Base-by-base conservation (phyloP, 2,113 vertebrate genomes). In the Thymallus thymallus region DNA sequence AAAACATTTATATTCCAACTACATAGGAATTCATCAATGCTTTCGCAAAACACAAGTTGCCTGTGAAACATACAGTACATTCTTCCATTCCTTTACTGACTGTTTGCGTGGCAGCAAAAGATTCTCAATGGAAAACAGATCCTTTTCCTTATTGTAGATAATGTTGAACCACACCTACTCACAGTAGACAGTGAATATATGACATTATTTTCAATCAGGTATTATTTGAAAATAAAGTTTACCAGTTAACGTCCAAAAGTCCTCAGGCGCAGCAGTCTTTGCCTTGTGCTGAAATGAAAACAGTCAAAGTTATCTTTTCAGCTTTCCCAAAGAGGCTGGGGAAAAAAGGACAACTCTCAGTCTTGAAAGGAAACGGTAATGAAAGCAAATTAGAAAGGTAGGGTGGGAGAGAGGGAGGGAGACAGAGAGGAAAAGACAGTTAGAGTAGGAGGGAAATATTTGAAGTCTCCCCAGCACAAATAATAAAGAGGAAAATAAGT, bases 381-480 rank as follows among this genome's bases (percentile, higher is more conserved):
- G 20, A 20, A 66, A 66, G 30, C 16, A 13, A 66, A 20, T 30
- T 29, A 65, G 29, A 65, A 14, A 32, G 63, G 29, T 16, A 30
- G 29, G 24, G 63, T 6, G 63, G 26, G 62, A 1, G 60, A 6
- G 60, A 14, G 14, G 0, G 62, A 29, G 26, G 10, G 63, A 32
- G 63, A 10, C 16, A n/a, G 26, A 20, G 16, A 30, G 26, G 35
- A 76, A 88, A 61, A 71, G 69, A 80, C 81, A 85, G 71, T 60
- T 61, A 13, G 46, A 62, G 64, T 69, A 30, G 4, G 51, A 73
- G 48, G 77, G 80, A 68, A 68, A 45, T 46, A 46, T 68, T 68
- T 46, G 16, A 68, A 46, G 9, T 68, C 35, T 46, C 20, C 6
- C 35, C 41, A 68, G 32, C 13, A 46, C n/a, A 68, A 41, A 68